Base-by-base conservation (phyloP, 2,888 invertebrate genomes). In the Tenodera sinensis region DNA sequence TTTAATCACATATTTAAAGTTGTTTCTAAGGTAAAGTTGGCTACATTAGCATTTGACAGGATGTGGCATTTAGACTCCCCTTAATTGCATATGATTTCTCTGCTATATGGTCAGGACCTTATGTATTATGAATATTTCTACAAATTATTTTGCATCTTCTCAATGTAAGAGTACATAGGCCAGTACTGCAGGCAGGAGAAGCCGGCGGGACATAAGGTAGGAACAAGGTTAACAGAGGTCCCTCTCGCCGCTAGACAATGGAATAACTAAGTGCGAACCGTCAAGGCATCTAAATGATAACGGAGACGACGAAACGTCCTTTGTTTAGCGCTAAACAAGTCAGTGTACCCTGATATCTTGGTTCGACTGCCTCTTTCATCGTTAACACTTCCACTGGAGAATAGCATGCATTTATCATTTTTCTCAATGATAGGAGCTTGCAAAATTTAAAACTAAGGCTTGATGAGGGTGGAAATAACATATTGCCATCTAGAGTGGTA, bases 231-330 rank as follows among this genome's bases (percentile, higher is more conserved):
- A 87, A 87, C 87, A 54, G 87, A 87, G 87, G 87, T 87, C 82
- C 82, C 87, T 82, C 87, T 34, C 83, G 83, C 82, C 82, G 87
- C 30, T 25, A 34, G 84, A 88, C 88, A 88, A 88, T 88, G 42
- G 88, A 88, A 88, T 88, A 88, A 88, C 88, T 88, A 88, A 88
- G 88, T 88, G 88, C 88, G 85, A 84, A 88, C 88, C 84, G 88
- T 88, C 88, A 88, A 30, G 88, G n/a, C 87, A 87, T 87, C 87
- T 87, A 87, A 87, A 81, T 87, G 87, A 87, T 87, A 87, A 87
- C 83, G 82, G 34, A 14, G 34, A 14, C 14, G 30, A 28, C 25
- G 87, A 87, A 82, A 27, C 83, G 87, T 87, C 82, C 87, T 87
- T 87, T 87, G 87, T 87, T 28, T 82, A 27, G 34, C 27, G 30